Conservation (phyloP, 1,140 invertebrate species). For the Papilio xuthus region DNA sequence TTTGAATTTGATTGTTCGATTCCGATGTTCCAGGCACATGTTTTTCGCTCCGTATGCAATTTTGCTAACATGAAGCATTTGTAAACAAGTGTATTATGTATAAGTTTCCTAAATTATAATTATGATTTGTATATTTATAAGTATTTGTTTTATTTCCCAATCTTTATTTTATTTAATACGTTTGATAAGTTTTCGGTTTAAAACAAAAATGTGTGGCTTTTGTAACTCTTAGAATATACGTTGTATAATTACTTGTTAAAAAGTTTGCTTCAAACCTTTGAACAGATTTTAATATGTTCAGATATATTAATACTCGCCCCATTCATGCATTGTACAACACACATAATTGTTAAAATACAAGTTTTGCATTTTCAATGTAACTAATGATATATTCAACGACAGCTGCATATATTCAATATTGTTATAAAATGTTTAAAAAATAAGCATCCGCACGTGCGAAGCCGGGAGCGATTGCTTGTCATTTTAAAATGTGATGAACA, state of each 20-base stretch:
- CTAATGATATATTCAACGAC: no score
- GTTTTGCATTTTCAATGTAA: neutral
- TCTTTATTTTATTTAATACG: no score
- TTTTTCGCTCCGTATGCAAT: neutral
- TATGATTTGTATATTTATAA: neutral
- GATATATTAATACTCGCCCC: neutral
- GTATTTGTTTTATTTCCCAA: neutral
- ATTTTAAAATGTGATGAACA: no score
- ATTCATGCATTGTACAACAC: no score
- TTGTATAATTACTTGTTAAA: no score
- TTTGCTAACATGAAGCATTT: neutral
- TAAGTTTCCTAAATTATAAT: neutral
- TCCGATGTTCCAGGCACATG: neutral
- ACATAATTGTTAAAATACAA: neutral
- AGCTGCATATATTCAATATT: no score
- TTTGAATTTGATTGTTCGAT: no score
- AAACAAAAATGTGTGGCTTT: no score
- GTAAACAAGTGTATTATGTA: neutral
- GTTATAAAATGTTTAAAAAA: neutral
- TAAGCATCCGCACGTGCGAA: neutral
- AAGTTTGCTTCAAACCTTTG: neutral
- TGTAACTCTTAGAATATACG: no score
- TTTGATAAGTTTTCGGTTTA: no score
- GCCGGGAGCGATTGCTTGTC: no score
- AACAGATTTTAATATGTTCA: neutral